Conservation (phyloP, 2,113 vertebrate species). For the Cinclus mexicanus region DNA sequence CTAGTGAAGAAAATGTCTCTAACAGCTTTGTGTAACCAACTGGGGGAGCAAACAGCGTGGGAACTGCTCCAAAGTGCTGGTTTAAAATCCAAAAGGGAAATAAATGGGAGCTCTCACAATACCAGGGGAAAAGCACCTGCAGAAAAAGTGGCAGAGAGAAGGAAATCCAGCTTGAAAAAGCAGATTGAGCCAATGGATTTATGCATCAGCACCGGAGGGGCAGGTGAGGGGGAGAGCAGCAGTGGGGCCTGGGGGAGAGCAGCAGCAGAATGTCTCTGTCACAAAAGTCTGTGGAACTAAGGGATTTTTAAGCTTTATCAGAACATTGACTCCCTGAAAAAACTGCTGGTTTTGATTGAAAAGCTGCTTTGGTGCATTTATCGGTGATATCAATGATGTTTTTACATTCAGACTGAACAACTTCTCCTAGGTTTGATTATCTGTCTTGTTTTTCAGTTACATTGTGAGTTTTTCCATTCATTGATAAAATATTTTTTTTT, state of each 20-base stretch:
- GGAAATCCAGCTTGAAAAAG: background rate
- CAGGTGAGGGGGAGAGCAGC: background rate
- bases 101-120: background rate
- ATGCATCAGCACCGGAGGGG: background rate
- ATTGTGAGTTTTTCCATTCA: background rate
- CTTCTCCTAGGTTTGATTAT: background rate
- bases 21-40: background rate
- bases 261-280: background rate
- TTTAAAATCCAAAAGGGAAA: slow-evolving; percentile 35
- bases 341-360: background rate
- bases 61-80: background rate
- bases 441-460: background rate
- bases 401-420: background rate
- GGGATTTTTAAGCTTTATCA: background rate
- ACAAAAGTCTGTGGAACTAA: background rate
- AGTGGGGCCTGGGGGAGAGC: background rate
- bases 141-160: background rate
- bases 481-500: background rate
- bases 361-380: background rate
- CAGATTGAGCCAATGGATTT: background rate
- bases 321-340: background rate
- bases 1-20: background rate
- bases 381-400: background rate
- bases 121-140: background rate
- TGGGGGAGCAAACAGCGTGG: background rate